phyloP scores from a whole-genome alignment of 2,888 invertebrate species.

The Acanthosepion lycidas region DNA sequence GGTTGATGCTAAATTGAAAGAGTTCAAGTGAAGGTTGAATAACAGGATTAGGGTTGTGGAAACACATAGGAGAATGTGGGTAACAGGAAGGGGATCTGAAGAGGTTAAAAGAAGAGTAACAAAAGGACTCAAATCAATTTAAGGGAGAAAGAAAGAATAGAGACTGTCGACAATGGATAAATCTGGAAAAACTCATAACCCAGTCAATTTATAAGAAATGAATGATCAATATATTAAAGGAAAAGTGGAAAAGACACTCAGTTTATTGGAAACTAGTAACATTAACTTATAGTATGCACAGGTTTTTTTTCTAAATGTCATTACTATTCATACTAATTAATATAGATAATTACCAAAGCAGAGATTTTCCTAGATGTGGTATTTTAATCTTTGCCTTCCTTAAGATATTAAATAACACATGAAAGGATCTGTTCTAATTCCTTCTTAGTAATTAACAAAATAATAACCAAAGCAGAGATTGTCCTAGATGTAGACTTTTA shows the following conservation, averaged over 20 bases:
- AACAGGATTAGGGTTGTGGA: neutral
- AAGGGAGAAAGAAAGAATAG: neutral
- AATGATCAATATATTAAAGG: neutral
- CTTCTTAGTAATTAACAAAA: too few species aligned
- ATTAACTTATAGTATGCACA: neutral
- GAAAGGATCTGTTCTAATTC: too few species aligned
- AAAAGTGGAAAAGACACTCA: neutral
- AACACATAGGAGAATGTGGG: neutral
- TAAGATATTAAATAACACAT: too few species aligned
- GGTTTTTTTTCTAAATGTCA: neutral
- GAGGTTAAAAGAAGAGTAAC: neutral
- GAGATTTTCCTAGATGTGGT: neutral
- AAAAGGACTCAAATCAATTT: neutral
- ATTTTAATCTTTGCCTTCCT: too few species aligned
- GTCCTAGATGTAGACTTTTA: too few species aligned
- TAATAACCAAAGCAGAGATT: too few species aligned
- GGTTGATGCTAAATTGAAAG: neutral
- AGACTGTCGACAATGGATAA: neutral
- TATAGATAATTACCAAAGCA: neutral
- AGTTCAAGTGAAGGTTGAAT: neutral
- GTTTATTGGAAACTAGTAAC: neutral
- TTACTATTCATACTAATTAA: neutral
- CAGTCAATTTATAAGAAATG: neutral
- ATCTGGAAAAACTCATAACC: neutral
- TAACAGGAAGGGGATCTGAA: neutral